phyloP scores from a whole-genome alignment of 2,888 invertebrate species.

The Dinocampus coccinellae region DNA sequence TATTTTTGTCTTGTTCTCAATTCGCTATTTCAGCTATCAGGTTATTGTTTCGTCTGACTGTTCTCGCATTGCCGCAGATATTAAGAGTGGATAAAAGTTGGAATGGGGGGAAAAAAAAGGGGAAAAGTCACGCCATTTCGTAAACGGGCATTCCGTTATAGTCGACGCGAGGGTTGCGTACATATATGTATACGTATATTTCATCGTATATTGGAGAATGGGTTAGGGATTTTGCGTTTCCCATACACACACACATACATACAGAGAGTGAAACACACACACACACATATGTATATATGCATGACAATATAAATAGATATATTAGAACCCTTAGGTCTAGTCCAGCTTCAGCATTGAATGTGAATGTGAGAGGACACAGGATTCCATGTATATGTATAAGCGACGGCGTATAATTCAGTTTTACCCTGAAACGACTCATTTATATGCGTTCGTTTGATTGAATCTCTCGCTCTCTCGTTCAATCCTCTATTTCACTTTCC shows the following conservation, averaged over 20 bases:
- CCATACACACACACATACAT: conserved; percentile 13
- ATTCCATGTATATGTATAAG: conserved; percentile 43
- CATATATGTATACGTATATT: not conserved
- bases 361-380: conserved; percentile 32
- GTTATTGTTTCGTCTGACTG: not conserved
- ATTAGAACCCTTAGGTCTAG: conserved; percentile 38
- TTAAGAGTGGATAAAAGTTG: not conserved
- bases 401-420: conserved; percentile 62
- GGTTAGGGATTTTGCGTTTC: conserved; percentile 32
- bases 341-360: conserved; percentile 33
- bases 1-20: not conserved
- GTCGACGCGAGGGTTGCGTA: conserved; percentile 29
- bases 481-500: conserved; percentile 35
- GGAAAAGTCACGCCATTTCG: conserved; percentile 33
- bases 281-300: not conserved
- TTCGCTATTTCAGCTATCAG: not conserved
- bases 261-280: too few relatives aligned
- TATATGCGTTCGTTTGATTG: conserved; percentile 68
- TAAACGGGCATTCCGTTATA: conserved; percentile 35
- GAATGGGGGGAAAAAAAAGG: not conserved
- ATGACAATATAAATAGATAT: too few relatives aligned
- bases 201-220: conserved; percentile 31
- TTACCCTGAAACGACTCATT: conserved; percentile 66
- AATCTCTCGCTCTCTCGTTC: conserved; percentile 54
- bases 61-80: not conserved